phyloP scores from a whole-genome alignment of 1,140 invertebrate genomes.

The Andricus grossulariae region DNA sequence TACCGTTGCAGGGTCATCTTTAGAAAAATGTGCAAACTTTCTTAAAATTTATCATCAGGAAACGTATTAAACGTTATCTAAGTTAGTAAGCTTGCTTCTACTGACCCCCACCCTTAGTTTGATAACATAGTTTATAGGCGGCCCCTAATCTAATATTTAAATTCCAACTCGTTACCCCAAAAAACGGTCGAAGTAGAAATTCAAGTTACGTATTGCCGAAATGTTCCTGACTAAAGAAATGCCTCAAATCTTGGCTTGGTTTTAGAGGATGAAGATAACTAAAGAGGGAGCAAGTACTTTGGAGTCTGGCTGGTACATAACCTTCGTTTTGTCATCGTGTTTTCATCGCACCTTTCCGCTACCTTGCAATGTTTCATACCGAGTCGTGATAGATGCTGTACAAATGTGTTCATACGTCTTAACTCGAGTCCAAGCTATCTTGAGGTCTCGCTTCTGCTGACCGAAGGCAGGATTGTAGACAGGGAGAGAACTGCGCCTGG shows the following conservation, averaged over 20 bases:
- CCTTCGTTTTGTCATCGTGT: slow-evolving; percentile 50
- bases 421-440: slow-evolving; percentile 41
- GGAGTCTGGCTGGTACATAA: slow-evolving; percentile 10
- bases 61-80: too few relatives aligned
- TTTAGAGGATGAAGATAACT: neutral
- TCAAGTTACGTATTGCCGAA: neutral
- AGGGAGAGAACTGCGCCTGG: slow-evolving; percentile 53
- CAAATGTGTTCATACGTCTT: slow-evolving; percentile 60
- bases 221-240: neutral
- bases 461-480: slow-evolving; percentile 9
- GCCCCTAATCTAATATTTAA: too few relatives aligned
- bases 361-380: slow-evolving; percentile 45
- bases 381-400: slow-evolving; percentile 48
- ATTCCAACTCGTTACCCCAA: too few relatives aligned
- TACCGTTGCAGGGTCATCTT: too few relatives aligned
- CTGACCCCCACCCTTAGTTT: too few relatives aligned
- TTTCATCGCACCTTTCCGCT: slow-evolving; percentile 43
- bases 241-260: too few relatives aligned
- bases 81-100: too few relatives aligned
- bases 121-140: too few relatives aligned
- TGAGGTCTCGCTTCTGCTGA: slow-evolving; percentile 12
- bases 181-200: neutral
- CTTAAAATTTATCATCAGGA: too few relatives aligned
- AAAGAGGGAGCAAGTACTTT: neutral
- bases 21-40: too few relatives aligned